These are phyloP conservation scores for Loripinus fragilis DNA, from an alignment of 2,888 invertebrate genomes.

Conservation along the genomic window DNA sequence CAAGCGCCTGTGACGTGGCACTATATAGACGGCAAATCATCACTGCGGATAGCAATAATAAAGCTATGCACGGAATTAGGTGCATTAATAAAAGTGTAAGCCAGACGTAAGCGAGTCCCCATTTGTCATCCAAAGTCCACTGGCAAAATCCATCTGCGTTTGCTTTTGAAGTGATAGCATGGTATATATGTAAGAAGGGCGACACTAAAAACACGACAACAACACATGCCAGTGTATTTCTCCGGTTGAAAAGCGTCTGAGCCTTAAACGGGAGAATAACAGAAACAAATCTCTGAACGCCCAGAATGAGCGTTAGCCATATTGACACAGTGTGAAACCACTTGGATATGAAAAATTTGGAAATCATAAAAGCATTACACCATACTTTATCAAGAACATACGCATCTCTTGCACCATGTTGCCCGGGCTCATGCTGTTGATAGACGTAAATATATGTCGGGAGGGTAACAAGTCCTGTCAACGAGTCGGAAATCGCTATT, in stretches of 20 bases:
- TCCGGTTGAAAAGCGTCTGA: not conserved
- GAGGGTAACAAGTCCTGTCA: conserved; percentile 53
- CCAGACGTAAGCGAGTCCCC: conserved; percentile 25
- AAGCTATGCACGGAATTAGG: conserved; percentile 42
- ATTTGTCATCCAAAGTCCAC: conserved; percentile 18
- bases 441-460: conserved; percentile 41
- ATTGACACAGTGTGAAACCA: conserved; percentile 59
- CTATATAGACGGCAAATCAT: conserved; percentile 24
- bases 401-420: not conserved
- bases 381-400: conserved; percentile 22
- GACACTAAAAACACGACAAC: conserved; percentile 30
- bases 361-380: conserved; percentile 43
- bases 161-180: conserved; percentile 31
- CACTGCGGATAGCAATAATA: conserved; percentile 34
- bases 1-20: conserved; percentile 6
- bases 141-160: conserved; percentile 18
- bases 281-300: conserved; percentile 48
- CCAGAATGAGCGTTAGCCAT: conserved; percentile 59
- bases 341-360: conserved; percentile 47
- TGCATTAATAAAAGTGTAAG: conserved; percentile 25
- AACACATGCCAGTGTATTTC: conserved; percentile 9
- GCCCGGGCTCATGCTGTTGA: conserved; percentile 13
- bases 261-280: conserved; percentile 35
- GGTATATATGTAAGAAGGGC: conserved; percentile 21
- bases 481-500: conserved; percentile 49